Percentiles rank a stretch among this genome's conserved stretches.
These are phyloP conservation scores for Fringilla coelebs DNA, from an alignment of 2,797 vertebrate species.

Conservation along the genomic window DNA sequence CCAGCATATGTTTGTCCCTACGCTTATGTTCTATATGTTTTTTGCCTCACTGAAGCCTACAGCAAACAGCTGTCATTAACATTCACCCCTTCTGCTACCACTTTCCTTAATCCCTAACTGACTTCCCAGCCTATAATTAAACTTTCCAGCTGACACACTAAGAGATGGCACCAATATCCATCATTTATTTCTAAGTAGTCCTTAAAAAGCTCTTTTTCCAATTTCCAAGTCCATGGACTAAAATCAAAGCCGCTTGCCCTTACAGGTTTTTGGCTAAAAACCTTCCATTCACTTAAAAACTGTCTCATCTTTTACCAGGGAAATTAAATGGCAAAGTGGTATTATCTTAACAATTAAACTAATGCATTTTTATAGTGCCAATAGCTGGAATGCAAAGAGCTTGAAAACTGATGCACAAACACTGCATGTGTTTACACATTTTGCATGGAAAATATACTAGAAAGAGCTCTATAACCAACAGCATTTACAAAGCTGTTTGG, in stretches of 20 bases:
- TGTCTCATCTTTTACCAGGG: neutral
- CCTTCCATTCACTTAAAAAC: neutral
- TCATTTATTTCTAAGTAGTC: slow-evolving; percentile 1
- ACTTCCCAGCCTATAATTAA: slow-evolving; percentile 78
- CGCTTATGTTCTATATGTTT: slow-evolving; percentile 18
- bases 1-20: slow-evolving; percentile 10
- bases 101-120: slow-evolving; percentile 72
- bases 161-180: slow-evolving; percentile 23
- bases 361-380: neutral
- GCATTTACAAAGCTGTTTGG: neutral
- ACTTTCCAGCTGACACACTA: slow-evolving; percentile 72
- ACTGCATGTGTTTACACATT: neutral
- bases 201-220: slow-evolving; percentile 17
- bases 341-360: neutral
- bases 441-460: neutral
- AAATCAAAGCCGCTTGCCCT: neutral
- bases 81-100: slow-evolving; percentile 67
- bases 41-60: slow-evolving; percentile 45
- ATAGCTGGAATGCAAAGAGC: neutral
- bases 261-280: neutral
- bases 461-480: neutral
- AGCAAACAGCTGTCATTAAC: slow-evolving; percentile 75
- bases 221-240: neutral
- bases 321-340: neutral
- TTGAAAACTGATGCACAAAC: neutral